These are phyloP conservation scores for Probosciger aterrimus DNA, from an alignment of 2,113 vertebrate species.

Conservation along the genomic window DNA sequence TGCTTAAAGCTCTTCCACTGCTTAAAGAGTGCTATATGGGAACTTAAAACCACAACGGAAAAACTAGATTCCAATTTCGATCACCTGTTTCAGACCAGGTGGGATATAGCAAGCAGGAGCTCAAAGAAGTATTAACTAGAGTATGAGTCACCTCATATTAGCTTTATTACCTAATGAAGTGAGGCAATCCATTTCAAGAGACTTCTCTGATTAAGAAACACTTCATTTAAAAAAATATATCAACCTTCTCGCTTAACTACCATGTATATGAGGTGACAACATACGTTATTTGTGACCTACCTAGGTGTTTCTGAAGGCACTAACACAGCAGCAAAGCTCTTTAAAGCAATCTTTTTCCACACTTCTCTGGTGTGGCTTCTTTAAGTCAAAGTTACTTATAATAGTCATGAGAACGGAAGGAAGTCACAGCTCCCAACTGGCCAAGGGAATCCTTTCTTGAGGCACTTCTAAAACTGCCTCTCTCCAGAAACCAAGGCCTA, in stretches of 20 bases:
- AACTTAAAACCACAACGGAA: background rate
- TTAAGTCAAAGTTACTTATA: background rate
- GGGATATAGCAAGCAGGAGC: background rate
- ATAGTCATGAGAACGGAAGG: background rate
- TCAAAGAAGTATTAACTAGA: background rate
- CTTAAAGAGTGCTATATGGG: background rate
- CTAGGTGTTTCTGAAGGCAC: background rate
- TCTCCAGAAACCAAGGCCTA: background rate
- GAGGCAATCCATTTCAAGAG: slow-evolving; percentile 33
- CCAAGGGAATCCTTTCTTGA: background rate
- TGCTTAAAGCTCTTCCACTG: background rate
- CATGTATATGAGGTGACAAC: background rate
- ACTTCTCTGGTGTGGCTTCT: background rate
- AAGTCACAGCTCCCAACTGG: background rate
- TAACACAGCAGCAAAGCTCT: background rate
- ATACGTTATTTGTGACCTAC: background rate
- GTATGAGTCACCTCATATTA: background rate
- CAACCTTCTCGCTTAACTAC: background rate
- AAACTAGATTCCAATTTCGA: background rate
- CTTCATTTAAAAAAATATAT: background rate
- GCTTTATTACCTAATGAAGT: slow-evolving; percentile 27
- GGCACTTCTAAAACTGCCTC: background rate
- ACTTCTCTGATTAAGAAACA: background rate
- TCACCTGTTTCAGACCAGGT: background rate
- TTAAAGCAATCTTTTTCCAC: background rate